Conservation (phyloP, 1,140 invertebrate genomes). For the Formica selysi region DNA sequence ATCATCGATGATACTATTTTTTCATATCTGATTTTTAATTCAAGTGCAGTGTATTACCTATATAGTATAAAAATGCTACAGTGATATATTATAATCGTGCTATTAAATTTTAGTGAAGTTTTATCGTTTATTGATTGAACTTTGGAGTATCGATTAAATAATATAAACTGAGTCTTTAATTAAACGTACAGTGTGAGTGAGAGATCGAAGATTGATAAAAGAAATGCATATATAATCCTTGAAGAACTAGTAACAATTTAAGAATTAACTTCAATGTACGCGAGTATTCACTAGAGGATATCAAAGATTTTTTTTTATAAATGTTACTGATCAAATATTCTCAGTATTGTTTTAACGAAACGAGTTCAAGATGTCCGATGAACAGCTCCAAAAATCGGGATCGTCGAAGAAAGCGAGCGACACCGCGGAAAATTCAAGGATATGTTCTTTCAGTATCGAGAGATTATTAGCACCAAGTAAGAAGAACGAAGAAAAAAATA, state of each 20-base stretch:
- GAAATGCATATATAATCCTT: constrained; percentile 1
- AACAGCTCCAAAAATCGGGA: constrained; percentile 61
- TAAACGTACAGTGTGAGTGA: background rate
- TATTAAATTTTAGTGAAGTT: constrained; percentile 15
- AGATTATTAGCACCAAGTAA: constrained; percentile 79
- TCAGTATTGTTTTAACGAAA: background rate
- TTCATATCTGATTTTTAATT: background rate
- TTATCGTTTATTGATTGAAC: background rate
- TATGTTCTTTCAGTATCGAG: constrained; percentile 82
- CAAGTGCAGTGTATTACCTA: constrained; percentile 1
- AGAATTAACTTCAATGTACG: background rate
- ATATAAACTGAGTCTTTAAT: background rate
- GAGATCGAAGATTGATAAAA: constrained; percentile 3
- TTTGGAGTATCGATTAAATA: background rate
- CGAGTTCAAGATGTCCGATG: constrained; percentile 76
- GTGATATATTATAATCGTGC: constrained; percentile 1
- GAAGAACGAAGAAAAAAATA: constrained; percentile 51
- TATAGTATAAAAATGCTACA: background rate
- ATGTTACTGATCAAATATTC: background rate
- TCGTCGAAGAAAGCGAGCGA: constrained; percentile 47
- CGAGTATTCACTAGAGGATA: background rate
- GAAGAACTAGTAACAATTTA: background rate
- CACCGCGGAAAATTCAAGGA: constrained; percentile 67
- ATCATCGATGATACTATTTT: background rate
- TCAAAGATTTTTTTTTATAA: background rate